A percentile compares a stretch with the other conserved stretches of the same genome.
These are phyloP conservation scores for Cydia splendana DNA, from an alignment of 1,140 invertebrate species.

Conservation along the genomic window DNA sequence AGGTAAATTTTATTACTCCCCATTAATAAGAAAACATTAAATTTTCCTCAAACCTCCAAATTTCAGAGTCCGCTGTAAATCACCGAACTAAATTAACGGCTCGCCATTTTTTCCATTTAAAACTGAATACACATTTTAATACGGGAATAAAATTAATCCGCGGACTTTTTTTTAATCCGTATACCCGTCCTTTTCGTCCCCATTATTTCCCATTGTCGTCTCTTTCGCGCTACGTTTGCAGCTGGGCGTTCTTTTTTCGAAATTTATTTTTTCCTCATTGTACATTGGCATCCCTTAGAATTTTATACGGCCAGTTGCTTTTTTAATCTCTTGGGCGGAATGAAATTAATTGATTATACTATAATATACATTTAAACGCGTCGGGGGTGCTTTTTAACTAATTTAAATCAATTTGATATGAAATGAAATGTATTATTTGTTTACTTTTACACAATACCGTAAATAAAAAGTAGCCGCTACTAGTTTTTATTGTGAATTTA, in stretches of 20 bases:
- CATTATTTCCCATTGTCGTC: constrained; percentile 43
- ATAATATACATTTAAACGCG: constrained; percentile 28
- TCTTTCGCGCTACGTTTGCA: constrained; percentile 64
- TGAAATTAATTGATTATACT: constrained; percentile 53
- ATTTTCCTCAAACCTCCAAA: constrained; percentile 10
- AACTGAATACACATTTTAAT: constrained; percentile 65
- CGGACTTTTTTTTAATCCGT: constrained; percentile 61
- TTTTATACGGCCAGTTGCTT: constrained; percentile 64
- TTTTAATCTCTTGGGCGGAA: constrained; percentile 62
- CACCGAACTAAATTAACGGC: constrained; percentile 65
- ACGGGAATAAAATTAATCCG: constrained; percentile 70
- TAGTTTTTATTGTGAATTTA: not conserved
- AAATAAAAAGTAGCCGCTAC: constrained; percentile 7
- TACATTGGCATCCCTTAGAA: constrained; percentile 63
- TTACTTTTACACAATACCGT: constrained; percentile 15
- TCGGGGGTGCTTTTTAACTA: constrained; percentile 8
- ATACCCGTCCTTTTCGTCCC: constrained; percentile 50
- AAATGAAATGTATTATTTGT: constrained; percentile 22
- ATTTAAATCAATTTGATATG: constrained; percentile 23
- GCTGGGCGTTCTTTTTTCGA: constrained; percentile 70
- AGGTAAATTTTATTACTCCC: not conserved
- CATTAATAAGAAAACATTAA: not conserved
- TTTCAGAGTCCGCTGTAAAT: constrained; percentile 45
- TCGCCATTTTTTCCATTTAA: constrained; percentile 62
- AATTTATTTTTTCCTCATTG: constrained; percentile 57